A percentile compares a stretch with the other conserved stretches of the same genome.
phyloP scores from a whole-genome alignment of 2,888 invertebrate genomes.

The Lepas anatifera region DNA sequence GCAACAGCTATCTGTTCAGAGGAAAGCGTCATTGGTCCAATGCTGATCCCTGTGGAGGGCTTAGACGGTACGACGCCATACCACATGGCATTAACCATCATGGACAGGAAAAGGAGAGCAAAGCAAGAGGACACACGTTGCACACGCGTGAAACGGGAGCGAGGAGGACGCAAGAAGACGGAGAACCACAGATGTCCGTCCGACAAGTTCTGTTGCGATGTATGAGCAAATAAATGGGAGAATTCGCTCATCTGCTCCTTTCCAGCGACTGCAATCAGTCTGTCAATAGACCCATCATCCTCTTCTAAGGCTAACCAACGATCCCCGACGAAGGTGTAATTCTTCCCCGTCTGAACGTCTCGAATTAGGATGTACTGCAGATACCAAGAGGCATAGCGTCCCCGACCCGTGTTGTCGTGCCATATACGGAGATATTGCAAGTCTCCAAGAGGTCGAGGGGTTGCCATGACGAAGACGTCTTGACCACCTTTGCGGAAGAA shows the following conservation, averaged over 20 bases:
- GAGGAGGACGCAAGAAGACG: conserved; percentile 38
- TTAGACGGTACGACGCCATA: conserved; percentile 32
- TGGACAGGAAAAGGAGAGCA: conserved; percentile 37
- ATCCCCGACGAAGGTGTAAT: conserved; percentile 35
- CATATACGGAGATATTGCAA: conserved; percentile 38
- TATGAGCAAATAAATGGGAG: conserved; percentile 35
- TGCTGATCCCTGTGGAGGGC: conserved; percentile 29
- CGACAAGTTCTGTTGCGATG: conserved; percentile 31
- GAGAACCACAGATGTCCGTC: conserved; percentile 44
- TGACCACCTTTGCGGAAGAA: conserved; percentile 30
- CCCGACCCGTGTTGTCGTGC: conserved; percentile 40
- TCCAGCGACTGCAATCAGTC: conserved; percentile 38
- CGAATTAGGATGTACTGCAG: conserved; percentile 35
- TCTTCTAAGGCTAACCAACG: conserved; percentile 40
- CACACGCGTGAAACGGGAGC: conserved; percentile 37
- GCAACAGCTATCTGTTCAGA: conserved; percentile 39
- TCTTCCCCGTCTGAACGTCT: conserved; percentile 38
- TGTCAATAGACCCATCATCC: conserved; percentile 40
- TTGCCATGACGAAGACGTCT: conserved; percentile 32
- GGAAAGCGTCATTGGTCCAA: conserved; percentile 38
- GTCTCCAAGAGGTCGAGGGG: conserved; percentile 35
- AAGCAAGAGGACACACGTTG: conserved; percentile 40
- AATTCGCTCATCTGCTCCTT: conserved; percentile 37
- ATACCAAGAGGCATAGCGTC: conserved; percentile 37
- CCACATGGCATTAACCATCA: conserved; percentile 42